Percentiles rank a stretch among this genome's conserved stretches.
Conservation (phyloP, 2,888 invertebrate genomes). For the Toxonevra muliebris region DNA sequence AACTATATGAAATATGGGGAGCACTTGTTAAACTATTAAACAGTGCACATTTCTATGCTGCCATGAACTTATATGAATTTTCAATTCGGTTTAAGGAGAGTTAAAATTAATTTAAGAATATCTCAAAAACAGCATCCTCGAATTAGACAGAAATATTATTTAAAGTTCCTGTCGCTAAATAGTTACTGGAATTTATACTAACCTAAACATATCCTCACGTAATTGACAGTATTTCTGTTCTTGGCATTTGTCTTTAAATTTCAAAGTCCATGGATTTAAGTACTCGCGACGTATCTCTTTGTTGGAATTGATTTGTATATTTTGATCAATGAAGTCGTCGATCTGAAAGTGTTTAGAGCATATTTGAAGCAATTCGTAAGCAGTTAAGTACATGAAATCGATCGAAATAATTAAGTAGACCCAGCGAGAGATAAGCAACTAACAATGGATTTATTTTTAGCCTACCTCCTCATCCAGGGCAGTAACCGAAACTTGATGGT, state of each 20-base stretch:
- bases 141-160: too few species aligned
- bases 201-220: conserved; percentile 90
- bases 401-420: too few species aligned
- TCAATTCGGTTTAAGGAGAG: too few species aligned
- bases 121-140: too few species aligned
- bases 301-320: conserved; percentile 89
- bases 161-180: too few species aligned
- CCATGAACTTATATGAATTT: too few species aligned
- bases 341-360: conserved; percentile 66
- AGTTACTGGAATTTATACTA: conserved; percentile 30
- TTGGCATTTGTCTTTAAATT: conserved; percentile 82
- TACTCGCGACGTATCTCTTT: conserved; percentile 87
- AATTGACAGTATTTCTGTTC: conserved; percentile 87
- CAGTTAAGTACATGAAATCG: too few species aligned
- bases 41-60: too few species aligned
- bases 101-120: too few species aligned
- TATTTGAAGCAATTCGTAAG: too few species aligned
- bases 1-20: too few species aligned
- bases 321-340: conserved; percentile 83
- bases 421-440: background rate
- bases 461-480: conserved; percentile 61
- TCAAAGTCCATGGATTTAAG: conserved; percentile 85
- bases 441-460: background rate
- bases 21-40: too few species aligned
- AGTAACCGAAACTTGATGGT: conserved; percentile 59